phyloP scores from a whole-genome alignment of 2,888 invertebrate genomes.

The Enchytraeus crypticus region DNA sequence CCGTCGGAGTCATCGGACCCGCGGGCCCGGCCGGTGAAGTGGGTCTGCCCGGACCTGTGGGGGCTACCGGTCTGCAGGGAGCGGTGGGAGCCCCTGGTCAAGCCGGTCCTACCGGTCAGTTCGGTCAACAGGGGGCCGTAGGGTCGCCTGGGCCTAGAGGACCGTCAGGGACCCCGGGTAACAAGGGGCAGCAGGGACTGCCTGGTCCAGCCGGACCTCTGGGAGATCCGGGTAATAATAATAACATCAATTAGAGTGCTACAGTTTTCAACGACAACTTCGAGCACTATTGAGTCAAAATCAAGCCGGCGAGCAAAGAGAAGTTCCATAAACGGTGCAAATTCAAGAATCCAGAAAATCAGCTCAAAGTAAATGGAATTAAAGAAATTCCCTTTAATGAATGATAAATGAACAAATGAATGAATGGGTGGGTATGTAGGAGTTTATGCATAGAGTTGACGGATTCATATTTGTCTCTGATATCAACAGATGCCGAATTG shows the following conservation, averaged over 20 bases:
- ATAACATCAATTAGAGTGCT: too few relatives aligned
- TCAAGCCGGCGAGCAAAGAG: too few relatives aligned
- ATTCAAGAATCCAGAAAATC: too few relatives aligned
- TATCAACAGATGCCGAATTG: too few relatives aligned
- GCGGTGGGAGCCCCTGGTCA: constrained; percentile 6
- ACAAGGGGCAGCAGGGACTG: constrained; percentile 7
- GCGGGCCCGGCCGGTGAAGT: constrained; percentile 53
- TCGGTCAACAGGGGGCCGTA: constrained; percentile 9
- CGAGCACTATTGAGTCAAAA: too few relatives aligned
- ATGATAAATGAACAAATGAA: constrained; percentile 34
- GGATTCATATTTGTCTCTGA: too few relatives aligned
- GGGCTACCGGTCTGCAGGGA: constrained; percentile 7
- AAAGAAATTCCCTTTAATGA: too few relatives aligned
- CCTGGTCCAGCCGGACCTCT: too few relatives aligned
- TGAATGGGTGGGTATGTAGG: constrained; percentile 30
- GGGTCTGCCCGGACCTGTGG: constrained; percentile 6
- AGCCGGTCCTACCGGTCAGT: constrained; percentile 4
- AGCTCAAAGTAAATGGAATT: too few relatives aligned
- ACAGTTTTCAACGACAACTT: too few relatives aligned
- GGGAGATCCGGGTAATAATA: constrained; percentile 22
- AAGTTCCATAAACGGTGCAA: too few relatives aligned
- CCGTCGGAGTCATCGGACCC: constrained; percentile 12
- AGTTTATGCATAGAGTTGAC: too few relatives aligned
- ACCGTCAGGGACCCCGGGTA: constrained; percentile 3
- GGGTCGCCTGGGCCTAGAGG: constrained; percentile 15